These are phyloP conservation scores for Tapirus indicus DNA, from an alignment of 2,797 vertebrate genomes.

Conservation along the genomic window DNA sequence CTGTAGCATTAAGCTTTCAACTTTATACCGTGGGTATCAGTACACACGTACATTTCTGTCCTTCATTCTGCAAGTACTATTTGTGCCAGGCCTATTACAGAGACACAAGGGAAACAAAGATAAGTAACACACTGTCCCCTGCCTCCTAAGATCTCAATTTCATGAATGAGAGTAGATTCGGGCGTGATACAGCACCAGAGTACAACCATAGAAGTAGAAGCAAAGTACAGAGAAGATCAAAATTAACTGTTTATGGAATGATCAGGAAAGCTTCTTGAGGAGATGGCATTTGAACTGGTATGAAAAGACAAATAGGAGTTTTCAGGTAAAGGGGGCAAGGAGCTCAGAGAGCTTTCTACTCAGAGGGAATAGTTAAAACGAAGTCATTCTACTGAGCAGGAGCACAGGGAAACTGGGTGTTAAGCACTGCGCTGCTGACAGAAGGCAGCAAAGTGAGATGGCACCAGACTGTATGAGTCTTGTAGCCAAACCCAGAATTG, in stretches of 20 bases:
- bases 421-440: not conserved
- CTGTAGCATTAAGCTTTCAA: not conserved
- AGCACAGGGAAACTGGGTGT: not conserved
- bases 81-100: not conserved
- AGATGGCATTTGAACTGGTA: not conserved
- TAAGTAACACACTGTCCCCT: not conserved
- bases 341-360: not conserved
- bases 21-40: not conserved
- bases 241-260: slow-evolving; percentile 36
- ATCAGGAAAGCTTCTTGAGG: slow-evolving; percentile 21
- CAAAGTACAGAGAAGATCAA: slow-evolving; percentile 34
- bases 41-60: not conserved
- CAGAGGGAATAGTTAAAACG: slow-evolving; percentile 31
- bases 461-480: not conserved
- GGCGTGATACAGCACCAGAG: not conserved
- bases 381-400: slow-evolving; percentile 13
- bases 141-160: not conserved
- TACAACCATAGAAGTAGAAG: slow-evolving; percentile 1
- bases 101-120: not conserved
- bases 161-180: not conserved
- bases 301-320: slow-evolving; percentile 11
- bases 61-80: not conserved
- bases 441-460: not conserved
- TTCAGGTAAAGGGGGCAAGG: not conserved
- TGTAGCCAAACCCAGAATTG: not conserved